Base-by-base conservation (phyloP, 1,140 invertebrate species). In the Atta cephalotes region DNA sequence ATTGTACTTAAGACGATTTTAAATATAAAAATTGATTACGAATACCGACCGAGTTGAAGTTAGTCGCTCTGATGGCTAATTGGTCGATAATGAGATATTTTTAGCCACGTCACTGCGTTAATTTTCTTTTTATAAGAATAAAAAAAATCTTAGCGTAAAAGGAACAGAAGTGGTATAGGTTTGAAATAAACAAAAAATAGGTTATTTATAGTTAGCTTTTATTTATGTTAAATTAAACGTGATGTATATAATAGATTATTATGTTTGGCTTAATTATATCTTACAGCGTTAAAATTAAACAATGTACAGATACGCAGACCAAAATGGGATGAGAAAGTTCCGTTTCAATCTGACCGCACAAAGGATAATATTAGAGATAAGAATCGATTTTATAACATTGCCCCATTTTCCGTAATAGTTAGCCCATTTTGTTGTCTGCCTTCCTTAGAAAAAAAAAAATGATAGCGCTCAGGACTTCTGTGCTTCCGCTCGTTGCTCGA, bases 71-170 rank as follows among this genome's bases (percentile, higher is more conserved):
- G 21, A 18, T 12, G 9, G 1, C 25, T 80, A 49, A 58, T 3
- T 31, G 71, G 18, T 62, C 56, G 70, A 84, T 76, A 63, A 9
- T 5, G 68, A 31, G 6, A 14, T 84, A 84, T 84, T 84, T 76
- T 62, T 62, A 84, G 21, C 6, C n/a, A 16, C 12, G 25, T 71
- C 53, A 18, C 35, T 21, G 39, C 39, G 10, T 21, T 25, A 16
- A 49, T 71, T 74, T 35, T 7, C 16, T 16, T 74, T 76, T 9
- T 7, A 21, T 31, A 28, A 14, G 5, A 6, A 35, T 35, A 35
- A 31, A 31, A 31, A 79, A 31, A 56, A n/a, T 10, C 14, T 18
- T 12, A 5, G 3, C 35, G 10, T 4, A 6, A 5, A 62, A 35
- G 5, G 35, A 51, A 56, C 35, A 51, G 6, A n/a, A 21, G 25